Base-by-base conservation (phyloP, 2,888 invertebrate species). In the Smittia aterrima region DNA sequence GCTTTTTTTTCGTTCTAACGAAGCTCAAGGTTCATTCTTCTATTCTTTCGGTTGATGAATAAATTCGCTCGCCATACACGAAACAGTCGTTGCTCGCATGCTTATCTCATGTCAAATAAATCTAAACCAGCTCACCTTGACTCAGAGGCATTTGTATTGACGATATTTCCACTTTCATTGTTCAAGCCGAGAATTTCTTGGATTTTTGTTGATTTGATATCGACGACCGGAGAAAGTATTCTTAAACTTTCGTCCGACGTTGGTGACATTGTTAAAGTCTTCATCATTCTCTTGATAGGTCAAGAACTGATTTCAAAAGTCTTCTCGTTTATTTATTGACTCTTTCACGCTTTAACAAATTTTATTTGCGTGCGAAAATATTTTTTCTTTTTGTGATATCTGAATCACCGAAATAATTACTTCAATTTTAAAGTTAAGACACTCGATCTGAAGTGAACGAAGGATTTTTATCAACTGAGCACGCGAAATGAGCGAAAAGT, bases 401-500 rank as follows among this genome's bases (percentile, higher is more conserved):
- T 70, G 70, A 70, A 18, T 70, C 70, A 70, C 67, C 38, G 41
- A 41, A 40, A 27, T 16, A 68, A 53, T 40, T 70, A 6, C 22
- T 54, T 32, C 18, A 13, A 11, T 41, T 47, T 67, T 67, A 11
- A 11, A 25, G 4, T n/a, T 27, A 64, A 27, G 25, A 1, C n/a
- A 40, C 22, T 41, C 67, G 41, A 27, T 53, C 53, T 70, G n/a
- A 25, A 27, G 6, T 18, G 32, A 27, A 54, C 54, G 70, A 54
- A 13, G 25, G 32, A 53, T n/a, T 70, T 54, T 70, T 70, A 70
- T 70, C 70, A 70, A 70, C 70, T 70, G 53, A 53, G 70, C 24
- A 53, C 25, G 40, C 32, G 25, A 32, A 16, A 18, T 70, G 70
- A 70, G 70, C 70, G 70, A 53, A 18, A 32, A 16, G 22, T 68